Conservation (phyloP, 1,140 invertebrate genomes). For the Papilio polytes region DNA sequence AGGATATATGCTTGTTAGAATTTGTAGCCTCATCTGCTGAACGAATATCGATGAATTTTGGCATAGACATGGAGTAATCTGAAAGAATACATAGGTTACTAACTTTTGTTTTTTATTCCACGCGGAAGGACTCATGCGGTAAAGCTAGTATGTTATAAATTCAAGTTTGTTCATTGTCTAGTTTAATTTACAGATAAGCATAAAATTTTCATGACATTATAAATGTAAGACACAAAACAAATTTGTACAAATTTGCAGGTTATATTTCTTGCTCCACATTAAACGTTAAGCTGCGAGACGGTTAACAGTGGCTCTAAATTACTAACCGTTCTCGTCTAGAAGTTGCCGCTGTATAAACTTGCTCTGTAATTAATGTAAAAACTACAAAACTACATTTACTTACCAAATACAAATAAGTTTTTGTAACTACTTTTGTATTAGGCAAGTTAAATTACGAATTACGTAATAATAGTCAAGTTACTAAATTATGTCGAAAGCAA, state of each 20-base stretch:
- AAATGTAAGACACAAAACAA: slow-evolving; percentile 4
- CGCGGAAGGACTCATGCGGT: too few relatives aligned
- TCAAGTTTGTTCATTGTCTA: too few relatives aligned
- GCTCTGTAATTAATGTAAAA: slow-evolving; percentile 12
- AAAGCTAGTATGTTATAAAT: too few relatives aligned
- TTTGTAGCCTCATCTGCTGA: too few relatives aligned
- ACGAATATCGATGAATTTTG: too few relatives aligned
- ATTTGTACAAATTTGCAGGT: slow-evolving; percentile 7
- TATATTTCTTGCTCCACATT: slow-evolving; percentile 9
- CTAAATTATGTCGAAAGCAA: too few relatives aligned
- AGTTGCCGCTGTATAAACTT: slow-evolving; percentile 25
- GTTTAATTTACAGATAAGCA: too few relatives aligned
- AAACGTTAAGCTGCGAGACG: slow-evolving; percentile 9
- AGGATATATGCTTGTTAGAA: too few relatives aligned
- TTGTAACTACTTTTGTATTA: neutral
- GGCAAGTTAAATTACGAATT: neutral
- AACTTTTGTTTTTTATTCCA: too few relatives aligned
- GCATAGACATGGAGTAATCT: too few relatives aligned
- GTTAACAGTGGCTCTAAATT: slow-evolving; percentile 20
- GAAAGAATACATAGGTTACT: too few relatives aligned
- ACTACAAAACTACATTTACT: neutral
- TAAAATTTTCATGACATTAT: neutral
- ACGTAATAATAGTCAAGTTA: too few relatives aligned
- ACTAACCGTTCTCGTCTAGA: slow-evolving; percentile 23
- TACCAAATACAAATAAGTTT: neutral